Percentiles rank a stretch among this genome's conserved stretches.
phyloP scores from a whole-genome alignment of 2,888 invertebrate genomes.

The Polia nebulosa region DNA sequence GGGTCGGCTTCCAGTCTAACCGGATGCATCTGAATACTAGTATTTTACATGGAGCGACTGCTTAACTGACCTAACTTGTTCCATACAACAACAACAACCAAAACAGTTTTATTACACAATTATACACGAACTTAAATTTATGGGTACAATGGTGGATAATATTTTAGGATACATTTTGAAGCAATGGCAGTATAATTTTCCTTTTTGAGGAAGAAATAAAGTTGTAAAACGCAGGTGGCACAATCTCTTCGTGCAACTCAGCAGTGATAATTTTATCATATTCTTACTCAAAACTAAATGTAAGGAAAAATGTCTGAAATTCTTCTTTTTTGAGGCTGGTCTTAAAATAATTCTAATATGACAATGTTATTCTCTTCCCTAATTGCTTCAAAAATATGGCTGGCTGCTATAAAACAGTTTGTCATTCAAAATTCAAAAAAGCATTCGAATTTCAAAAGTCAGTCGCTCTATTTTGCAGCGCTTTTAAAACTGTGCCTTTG shows the following conservation, averaged over 20 bases:
- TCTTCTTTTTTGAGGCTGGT: not conserved
- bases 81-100: too few species aligned
- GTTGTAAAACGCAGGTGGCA: constrained; percentile 54
- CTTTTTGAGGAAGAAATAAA: constrained; percentile 36
- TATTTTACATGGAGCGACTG: too few species aligned
- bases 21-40: too few species aligned
- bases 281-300: constrained; percentile 16
- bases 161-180: constrained; percentile 17
- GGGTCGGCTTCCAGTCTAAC: too few species aligned
- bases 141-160: too few species aligned
- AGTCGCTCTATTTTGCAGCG: constrained; percentile 45
- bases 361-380: not conserved
- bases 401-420: constrained; percentile 7
- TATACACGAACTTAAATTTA: too few species aligned
- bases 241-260: constrained; percentile 31
- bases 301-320: constrained; percentile 10
- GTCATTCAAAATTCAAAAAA: constrained; percentile 25
- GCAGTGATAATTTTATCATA: constrained; percentile 30
- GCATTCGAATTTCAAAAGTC: constrained; percentile 22
- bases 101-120: too few species aligned
- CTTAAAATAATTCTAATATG: not conserved
- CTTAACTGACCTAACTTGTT: too few species aligned
- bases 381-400: not conserved
- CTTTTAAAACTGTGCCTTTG: constrained; percentile 55
- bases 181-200: constrained; percentile 20